Base-by-base conservation (phyloP, 2,888 invertebrate genomes). In the Dyspetes luteomarginatus region DNA sequence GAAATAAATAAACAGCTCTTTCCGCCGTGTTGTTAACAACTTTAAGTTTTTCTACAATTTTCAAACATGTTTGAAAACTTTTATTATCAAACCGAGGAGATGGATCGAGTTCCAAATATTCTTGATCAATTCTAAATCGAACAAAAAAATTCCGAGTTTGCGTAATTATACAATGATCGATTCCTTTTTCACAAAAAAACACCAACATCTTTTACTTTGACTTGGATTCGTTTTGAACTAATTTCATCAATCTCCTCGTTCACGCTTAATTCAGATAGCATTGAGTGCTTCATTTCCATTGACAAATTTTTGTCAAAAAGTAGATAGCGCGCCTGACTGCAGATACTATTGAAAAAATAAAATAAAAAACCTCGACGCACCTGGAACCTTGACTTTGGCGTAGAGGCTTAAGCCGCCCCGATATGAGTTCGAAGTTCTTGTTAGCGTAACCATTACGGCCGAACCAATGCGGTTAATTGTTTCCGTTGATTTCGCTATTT, bases 11-110 rank as follows among this genome's bases (percentile, higher is more conserved):
- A 65, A 72, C 64, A 28, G 56, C 78, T 62, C 78, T 64, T 78
- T 73, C 78, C 17, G 78, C 73, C 28, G 55, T 50, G 73, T 78
- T 73, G 45, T 67, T 72, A n/a, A 78, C 65, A 58, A 78, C 72
- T 72, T 78, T 78, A 7, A 78, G 48, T 58, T 78, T 72, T 48
- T 48, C 30, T 4, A 74, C 74, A 69, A 79, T 69, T 56, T 68
- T 26, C 48, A 28, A 74, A 52, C 67, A 73, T 52, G 67, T 41
- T 74, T 41, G 67, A 36, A 69, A 78, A 73, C 72, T 52, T 41
- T 73, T 56, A 65, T 50, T 72, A 36, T 67, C 56, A 52, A 58
- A 74, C 78, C 74, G 74, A 36, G 45, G 36, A 62, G 65, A 73
- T 50, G 68, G 68, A 55, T 68, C 68, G 55, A 68, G 36, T 55